Base-by-base conservation (phyloP, 2,888 invertebrate species). In the Entomobrya multifasciata region DNA sequence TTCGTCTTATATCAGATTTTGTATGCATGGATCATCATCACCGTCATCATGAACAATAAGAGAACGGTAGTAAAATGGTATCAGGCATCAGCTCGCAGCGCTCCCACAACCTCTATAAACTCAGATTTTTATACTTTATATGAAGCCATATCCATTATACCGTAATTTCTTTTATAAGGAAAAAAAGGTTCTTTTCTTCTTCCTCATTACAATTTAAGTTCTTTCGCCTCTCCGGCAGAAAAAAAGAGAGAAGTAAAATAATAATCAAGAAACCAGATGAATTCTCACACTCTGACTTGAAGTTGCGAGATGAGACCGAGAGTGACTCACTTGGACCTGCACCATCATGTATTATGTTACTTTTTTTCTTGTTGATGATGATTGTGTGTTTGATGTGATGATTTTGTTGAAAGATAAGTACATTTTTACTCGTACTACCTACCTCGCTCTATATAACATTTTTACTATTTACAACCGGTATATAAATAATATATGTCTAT, bases 181-280 rank as follows among this genome's bases (percentile, higher is more conserved):
- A 84, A 77, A 36, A 81, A 82, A 76, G 44, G 44, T 72, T 78
- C 72, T 78, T 72, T 78, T 72, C 60, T 77, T 78, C 85, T 85
- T 85, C 85, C 85, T 85, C 79, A 85, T 79, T 79, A 85, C 85
- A 44, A 79, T 79, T 79, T 72, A 85, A 85, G 85, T 85, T 85
- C 85, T 79, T 85, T 85, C 79, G 78, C 78, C 85, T 79, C 83
- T 74, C 72, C 52, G 78, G 79, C 85, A 65, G 30, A 74, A 65
- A 47, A 79, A 47, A n/a, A 70, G 47, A 70, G 49, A 70, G 47
- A 70, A 25, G 49, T 47, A 70, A 70, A 70, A 70, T 62, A 81
- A 81, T 70, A 85, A 85, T 85, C 85, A 78, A 85, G 62, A 72
- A 78, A 85, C 85, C 85, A 85, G 85, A 85, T 85, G 85, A 85